Conservation (phyloP, 2,888 invertebrate species). For the Lithophane ornitopus region DNA sequence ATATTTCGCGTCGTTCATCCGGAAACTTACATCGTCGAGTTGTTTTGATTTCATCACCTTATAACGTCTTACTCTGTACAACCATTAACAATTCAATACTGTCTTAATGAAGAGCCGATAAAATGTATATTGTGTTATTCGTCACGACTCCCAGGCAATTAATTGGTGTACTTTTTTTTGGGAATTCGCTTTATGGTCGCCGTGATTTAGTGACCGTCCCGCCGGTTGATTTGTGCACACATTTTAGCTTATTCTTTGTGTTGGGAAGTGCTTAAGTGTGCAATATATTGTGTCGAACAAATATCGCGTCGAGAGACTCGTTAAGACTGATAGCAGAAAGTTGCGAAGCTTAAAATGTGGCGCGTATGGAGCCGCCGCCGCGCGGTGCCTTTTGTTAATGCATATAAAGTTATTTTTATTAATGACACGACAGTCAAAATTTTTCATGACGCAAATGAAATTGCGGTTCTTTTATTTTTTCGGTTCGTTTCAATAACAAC, state of each 20-base stretch:
- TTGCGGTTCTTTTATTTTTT: slow-evolving; percentile 36
- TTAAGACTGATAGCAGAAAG: slow-evolving; percentile 81
- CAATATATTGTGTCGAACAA: slow-evolving; percentile 86
- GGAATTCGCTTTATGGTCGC: slow-evolving; percentile 81
- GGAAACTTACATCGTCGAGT: slow-evolving; percentile 82
- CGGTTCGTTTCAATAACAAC: slow-evolving; percentile 32
- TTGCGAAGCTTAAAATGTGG: slow-evolving; percentile 75
- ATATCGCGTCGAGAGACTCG: slow-evolving; percentile 83
- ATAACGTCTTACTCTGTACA: slow-evolving; percentile 82
- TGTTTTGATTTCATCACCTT: slow-evolving; percentile 86
- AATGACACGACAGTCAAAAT: slow-evolving; percentile 55
- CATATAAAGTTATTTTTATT: slow-evolving; percentile 66
- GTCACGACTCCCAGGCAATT: slow-evolving; percentile 85
- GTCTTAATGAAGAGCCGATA: slow-evolving; percentile 89
- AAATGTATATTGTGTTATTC: slow-evolving; percentile 88
- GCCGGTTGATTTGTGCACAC: slow-evolving; percentile 84
- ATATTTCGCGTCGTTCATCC: slow-evolving; percentile 74
- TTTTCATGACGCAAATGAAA: slow-evolving; percentile 41
- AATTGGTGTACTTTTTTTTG: slow-evolving; percentile 84
- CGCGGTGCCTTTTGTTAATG: slow-evolving; percentile 65
- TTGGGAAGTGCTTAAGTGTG: slow-evolving; percentile 80
- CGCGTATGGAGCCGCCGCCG: slow-evolving; percentile 38
- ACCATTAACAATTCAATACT: slow-evolving; percentile 89
- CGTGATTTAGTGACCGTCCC: slow-evolving; percentile 84
- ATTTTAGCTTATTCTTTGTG: slow-evolving; percentile 84